Percentiles rank a stretch among this genome's conserved stretches.
Evolutionary conservation across 2,888 invertebrate species (phyloP).

Genomic region (Bhutanitis thaidina): DNA sequence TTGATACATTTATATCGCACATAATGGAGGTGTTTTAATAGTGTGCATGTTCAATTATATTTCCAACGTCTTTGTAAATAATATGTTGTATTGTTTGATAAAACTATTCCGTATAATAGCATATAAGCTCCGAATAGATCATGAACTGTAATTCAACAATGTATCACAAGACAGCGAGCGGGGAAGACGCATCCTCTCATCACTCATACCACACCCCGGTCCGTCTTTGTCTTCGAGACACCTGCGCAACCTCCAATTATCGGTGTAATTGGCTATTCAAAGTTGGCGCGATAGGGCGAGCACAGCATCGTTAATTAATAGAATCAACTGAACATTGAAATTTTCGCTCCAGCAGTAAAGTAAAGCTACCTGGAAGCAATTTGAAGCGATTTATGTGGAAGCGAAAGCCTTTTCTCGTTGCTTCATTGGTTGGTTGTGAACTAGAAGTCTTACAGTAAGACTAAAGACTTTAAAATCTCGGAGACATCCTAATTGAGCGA

Average conservation of each 20-base stretch:
- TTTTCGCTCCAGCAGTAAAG: constrained; percentile 55
- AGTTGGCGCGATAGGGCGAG: constrained; percentile 63
- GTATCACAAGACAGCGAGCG: neutral
- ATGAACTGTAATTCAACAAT: neutral
- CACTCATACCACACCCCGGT: constrained; percentile 27
- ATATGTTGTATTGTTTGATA: too few relatives aligned
- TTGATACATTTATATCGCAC: too few relatives aligned
- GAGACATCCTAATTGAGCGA: constrained; percentile 17
- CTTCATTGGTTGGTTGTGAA: constrained; percentile 32
- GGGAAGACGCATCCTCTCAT: constrained; percentile 11
- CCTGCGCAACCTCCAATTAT: constrained; percentile 75
- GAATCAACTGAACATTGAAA: constrained; percentile 74
- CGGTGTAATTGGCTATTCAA: constrained; percentile 77
- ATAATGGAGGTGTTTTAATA: too few relatives aligned
- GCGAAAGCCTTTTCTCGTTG: constrained; percentile 34
- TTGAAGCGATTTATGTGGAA: constrained; percentile 44
- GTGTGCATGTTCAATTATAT: too few relatives aligned
- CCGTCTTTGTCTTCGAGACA: constrained; percentile 61
- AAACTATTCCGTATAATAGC: too few relatives aligned
- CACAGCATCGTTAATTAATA: constrained; percentile 70
- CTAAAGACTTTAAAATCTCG: constrained; percentile 9
- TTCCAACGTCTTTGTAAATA: too few relatives aligned
- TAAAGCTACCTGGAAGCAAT: constrained; percentile 38
- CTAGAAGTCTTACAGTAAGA: constrained; percentile 26
- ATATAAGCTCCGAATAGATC: too few relatives aligned